These are phyloP conservation scores for Sericinus montela DNA, from an alignment of 2,888 invertebrate species.

Conservation along the genomic window DNA sequence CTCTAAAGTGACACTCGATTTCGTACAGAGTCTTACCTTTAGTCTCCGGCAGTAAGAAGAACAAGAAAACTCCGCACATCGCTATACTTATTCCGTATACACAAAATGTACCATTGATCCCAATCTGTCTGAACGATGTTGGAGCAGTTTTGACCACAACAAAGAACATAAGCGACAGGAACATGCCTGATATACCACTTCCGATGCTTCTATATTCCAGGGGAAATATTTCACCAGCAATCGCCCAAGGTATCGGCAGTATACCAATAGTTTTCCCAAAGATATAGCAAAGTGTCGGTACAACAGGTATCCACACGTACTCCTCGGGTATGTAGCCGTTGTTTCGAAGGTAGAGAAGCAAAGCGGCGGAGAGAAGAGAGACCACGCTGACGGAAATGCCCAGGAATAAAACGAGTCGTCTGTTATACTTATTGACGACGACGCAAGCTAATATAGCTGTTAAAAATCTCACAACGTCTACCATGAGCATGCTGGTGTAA, in stretches of 20 bases:
- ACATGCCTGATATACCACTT: conserved; percentile 81
- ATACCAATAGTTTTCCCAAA: conserved; percentile 80
- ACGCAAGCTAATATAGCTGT: conserved; percentile 81
- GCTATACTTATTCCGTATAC: conserved; percentile 78
- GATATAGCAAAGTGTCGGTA: conserved; percentile 76
- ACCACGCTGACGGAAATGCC: conserved; percentile 80
- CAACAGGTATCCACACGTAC: conserved; percentile 65
- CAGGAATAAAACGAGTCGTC: conserved; percentile 80
- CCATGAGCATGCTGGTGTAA: conserved; percentile 81
- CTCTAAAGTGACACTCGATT: conserved; percentile 80
- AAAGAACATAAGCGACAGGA: conserved; percentile 82
- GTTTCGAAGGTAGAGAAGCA: conserved; percentile 58
- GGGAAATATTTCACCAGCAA: conserved; percentile 85
- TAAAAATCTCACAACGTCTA: conserved; percentile 81
- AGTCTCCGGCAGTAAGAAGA: conserved; percentile 82
- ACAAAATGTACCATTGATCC: conserved; percentile 79
- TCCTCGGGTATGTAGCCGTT: conserved; percentile 46
- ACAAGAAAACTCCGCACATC: conserved; percentile 78
- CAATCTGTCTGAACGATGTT: conserved; percentile 68
- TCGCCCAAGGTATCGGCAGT: conserved; percentile 84
- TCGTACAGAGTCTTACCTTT: conserved; percentile 83
- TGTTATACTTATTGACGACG: conserved; percentile 78
- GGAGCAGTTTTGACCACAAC: conserved; percentile 83
- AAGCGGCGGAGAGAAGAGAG: conserved; percentile 73
- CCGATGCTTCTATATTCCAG: conserved; percentile 81